Conservation (phyloP, 2,797 vertebrate genomes). For the Limosa lapponica region DNA sequence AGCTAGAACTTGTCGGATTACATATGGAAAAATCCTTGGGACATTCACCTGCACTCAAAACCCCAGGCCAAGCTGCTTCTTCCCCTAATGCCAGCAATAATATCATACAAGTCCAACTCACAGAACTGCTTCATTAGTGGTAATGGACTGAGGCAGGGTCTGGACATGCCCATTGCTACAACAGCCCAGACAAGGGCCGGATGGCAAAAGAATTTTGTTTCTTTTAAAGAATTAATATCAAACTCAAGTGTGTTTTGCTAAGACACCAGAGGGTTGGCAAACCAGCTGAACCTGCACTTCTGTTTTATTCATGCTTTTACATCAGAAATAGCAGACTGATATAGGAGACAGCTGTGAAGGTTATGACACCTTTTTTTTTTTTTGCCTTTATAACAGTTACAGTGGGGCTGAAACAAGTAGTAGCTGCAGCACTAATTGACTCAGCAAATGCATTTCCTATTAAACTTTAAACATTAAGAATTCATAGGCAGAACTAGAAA, state of each 20-base stretch:
- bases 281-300: background rate
- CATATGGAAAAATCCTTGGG: background rate
- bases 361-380: background rate
- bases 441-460: background rate
- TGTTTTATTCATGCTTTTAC: background rate
- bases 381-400: background rate
- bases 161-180: background rate
- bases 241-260: background rate
- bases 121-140: accelerated
- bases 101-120: background rate
- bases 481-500: slow-evolving; percentile 18
- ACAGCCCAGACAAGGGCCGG: background rate
- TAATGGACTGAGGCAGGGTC: background rate
- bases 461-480: slow-evolving; percentile 28
- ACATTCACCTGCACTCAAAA: background rate
- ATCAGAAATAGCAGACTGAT: background rate
- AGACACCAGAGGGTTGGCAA: background rate
- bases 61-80: background rate
- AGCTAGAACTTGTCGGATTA: background rate
- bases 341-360: background rate
- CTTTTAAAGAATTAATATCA: background rate
- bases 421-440: slow-evolving; percentile 30
- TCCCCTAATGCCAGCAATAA: background rate
- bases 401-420: background rate
- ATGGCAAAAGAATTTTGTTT: background rate